phyloP scores from a whole-genome alignment of 1,140 invertebrate species.

The Aphaenogaster ashmeadi region DNA sequence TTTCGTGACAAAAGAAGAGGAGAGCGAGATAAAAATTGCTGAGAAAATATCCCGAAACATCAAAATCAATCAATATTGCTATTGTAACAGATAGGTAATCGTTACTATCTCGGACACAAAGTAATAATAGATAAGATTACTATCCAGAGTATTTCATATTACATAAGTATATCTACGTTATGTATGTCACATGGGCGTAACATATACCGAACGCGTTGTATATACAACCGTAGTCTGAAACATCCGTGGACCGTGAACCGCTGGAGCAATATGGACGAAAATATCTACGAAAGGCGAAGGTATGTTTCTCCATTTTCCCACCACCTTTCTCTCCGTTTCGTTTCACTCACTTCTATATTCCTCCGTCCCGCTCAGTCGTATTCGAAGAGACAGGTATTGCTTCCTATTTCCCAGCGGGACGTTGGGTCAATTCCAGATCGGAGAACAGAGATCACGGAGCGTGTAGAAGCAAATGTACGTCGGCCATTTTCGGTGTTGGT shows the following conservation, averaged over 20 bases:
- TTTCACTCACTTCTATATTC: constrained; percentile 1
- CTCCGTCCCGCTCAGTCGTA: constrained; percentile 17
- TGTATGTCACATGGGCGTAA: background rate
- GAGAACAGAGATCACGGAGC: constrained; percentile 65
- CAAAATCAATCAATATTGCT: background rate
- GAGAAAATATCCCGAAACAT: background rate
- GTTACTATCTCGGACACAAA: background rate
- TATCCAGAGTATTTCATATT: background rate
- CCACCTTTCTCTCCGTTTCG: constrained; percentile 21
- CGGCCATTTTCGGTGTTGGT: constrained; percentile 65
- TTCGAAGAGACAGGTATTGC: constrained; percentile 68
- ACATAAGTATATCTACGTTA: background rate
- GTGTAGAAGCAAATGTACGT: constrained; percentile 69
- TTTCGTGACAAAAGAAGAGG: background rate
- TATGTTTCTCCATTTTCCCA: constrained; percentile 33
- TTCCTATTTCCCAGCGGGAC: constrained; percentile 81
- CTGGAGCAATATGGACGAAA: constrained; percentile 41
- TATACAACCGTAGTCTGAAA: constrained; percentile 10
- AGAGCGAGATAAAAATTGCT: background rate
- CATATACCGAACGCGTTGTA: background rate
- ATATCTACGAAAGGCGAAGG: constrained; percentile 39
- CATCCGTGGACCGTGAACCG: constrained; percentile 17
- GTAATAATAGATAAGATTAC: background rate
- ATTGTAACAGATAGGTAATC: background rate
- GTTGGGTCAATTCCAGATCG: constrained; percentile 79